These are phyloP conservation scores for Macroteleia sp. DNA, from an alignment of 2,888 invertebrate genomes.

Conservation along the genomic window DNA sequence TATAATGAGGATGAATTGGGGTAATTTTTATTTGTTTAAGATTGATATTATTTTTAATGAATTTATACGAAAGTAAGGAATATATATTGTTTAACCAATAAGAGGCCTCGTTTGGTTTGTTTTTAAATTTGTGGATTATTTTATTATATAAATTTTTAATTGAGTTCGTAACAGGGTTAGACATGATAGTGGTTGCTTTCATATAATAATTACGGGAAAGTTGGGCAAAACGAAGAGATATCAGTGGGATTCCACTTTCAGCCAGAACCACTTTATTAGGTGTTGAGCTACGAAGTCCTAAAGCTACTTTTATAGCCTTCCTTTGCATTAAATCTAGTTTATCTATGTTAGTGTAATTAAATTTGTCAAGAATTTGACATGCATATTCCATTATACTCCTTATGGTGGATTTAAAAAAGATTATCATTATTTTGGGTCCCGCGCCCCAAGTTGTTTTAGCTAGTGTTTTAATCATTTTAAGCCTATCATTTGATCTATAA, in stretches of 20 bases:
- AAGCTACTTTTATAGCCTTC: neutral
- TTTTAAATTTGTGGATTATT: too few relatives aligned
- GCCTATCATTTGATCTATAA: neutral
- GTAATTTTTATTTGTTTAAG: too few relatives aligned
- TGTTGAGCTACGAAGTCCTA: neutral
- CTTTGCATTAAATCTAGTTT: neutral
- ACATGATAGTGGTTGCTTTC: too few relatives aligned
- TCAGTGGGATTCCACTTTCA: neutral
- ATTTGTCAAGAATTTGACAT: neutral
- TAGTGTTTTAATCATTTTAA: neutral
- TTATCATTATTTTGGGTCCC: neutral
- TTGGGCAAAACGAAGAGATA: too few relatives aligned
- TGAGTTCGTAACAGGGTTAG: too few relatives aligned
- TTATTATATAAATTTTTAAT: too few relatives aligned
- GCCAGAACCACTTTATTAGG: neutral
- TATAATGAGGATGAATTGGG: too few relatives aligned
- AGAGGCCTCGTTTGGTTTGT: too few relatives aligned
- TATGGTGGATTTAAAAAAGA: neutral
- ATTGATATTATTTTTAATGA: too few relatives aligned
- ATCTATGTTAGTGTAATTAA: neutral
- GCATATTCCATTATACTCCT: slow-evolving; percentile 5
- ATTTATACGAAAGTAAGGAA: too few relatives aligned
- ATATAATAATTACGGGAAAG: too few relatives aligned
- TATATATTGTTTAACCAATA: too few relatives aligned
- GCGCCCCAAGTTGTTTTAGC: neutral